A percentile compares a stretch with the other conserved stretches of the same genome.
Conservation (phyloP, 1,140 invertebrate genomes). For the Cotesia typhae region DNA sequence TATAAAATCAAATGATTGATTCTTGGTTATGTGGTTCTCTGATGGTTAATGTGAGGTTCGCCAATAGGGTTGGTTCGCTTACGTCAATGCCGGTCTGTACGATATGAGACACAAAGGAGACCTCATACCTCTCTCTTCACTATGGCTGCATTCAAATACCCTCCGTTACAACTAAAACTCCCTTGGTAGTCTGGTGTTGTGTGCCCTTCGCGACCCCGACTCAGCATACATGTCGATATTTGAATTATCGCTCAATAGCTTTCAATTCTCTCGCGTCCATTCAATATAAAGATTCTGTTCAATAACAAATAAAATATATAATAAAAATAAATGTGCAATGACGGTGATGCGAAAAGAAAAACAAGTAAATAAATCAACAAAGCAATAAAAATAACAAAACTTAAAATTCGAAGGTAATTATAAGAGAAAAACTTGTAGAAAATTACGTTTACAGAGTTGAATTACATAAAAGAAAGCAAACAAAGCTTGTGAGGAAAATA, state of each 20-base stretch:
- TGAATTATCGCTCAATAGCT: slow-evolving; percentile 38
- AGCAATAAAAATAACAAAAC: too few relatives aligned
- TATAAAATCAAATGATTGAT: slow-evolving; percentile 30
- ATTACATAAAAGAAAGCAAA: too few relatives aligned
- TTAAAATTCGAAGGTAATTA: too few relatives aligned
- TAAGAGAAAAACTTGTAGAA: too few relatives aligned
- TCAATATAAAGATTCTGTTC: slow-evolving; percentile 11
- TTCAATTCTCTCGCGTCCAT: slow-evolving; percentile 12
- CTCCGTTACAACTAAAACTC: slow-evolving; percentile 17
- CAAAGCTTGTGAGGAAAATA: too few relatives aligned
- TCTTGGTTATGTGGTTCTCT: slow-evolving; percentile 2
- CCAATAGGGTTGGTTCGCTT: slow-evolving; percentile 17
- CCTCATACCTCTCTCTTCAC: slow-evolving; percentile 20
- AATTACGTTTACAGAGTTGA: too few relatives aligned
- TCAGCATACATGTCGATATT: slow-evolving; percentile 46
- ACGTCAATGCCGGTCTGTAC: slow-evolving; percentile 20
- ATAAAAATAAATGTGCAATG: neutral
- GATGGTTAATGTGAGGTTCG: slow-evolving; percentile 20
- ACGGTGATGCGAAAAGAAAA: neutral
- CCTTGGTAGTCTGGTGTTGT: neutral
- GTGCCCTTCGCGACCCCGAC: slow-evolving; percentile 37
- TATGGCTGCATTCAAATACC: slow-evolving; percentile 41
- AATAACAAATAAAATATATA: neutral
- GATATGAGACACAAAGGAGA: slow-evolving; percentile 43
- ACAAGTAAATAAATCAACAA: too few relatives aligned